phyloP scores from a whole-genome alignment of 2,113 vertebrate genomes.

The Paracanthobrama guichenoti region DNA sequence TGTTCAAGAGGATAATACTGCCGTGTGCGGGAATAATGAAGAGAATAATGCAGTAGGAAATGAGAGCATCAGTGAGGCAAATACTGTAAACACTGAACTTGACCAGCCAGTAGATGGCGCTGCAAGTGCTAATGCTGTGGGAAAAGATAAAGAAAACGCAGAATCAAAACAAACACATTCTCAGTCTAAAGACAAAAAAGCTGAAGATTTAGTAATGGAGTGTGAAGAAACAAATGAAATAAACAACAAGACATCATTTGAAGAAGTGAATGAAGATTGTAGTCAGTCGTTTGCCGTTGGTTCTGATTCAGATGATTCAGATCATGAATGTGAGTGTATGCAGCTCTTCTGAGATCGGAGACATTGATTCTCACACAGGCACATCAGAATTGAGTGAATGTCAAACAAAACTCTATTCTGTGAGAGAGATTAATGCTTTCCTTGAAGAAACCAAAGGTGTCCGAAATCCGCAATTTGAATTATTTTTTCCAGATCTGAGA shows the following conservation, averaged over 20 bases:
- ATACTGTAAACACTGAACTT: no score
- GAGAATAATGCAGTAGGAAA: no score
- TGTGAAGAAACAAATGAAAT: neutral
- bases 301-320: neutral
- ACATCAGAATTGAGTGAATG: neutral
- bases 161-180: no score
- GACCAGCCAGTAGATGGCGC: no score
- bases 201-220: neutral
- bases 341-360: neutral
- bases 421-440: neutral
- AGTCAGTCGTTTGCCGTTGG: neutral
- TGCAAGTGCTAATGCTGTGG: no score
- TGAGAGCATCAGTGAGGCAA: no score
- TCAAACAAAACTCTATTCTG: neutral
- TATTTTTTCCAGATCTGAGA: neutral
- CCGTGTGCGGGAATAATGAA: no score
- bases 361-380: neutral
- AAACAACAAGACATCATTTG: neutral
- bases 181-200: neutral
- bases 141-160: no score
- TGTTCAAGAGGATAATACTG: no score
- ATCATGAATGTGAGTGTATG: neutral
- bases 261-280: neutral
- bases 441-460: neutral
- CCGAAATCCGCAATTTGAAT: neutral